Conservation (phyloP, 1,140 invertebrate genomes). For the Drosophila eugracilis region DNA sequence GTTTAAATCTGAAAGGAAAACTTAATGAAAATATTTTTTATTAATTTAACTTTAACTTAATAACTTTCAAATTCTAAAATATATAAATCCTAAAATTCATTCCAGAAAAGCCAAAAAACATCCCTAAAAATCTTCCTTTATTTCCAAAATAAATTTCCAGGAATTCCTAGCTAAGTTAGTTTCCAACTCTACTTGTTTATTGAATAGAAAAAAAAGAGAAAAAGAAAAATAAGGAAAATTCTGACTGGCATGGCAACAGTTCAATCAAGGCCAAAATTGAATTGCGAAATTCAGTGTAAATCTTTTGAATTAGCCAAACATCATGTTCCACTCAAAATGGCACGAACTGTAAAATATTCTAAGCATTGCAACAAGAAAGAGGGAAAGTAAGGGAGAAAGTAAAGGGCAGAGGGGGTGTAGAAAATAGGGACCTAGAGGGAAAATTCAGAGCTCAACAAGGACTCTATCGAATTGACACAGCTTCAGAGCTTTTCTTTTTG, state of each 20-base stretch:
- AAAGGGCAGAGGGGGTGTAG: background rate
- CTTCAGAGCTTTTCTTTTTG: constrained; percentile 29
- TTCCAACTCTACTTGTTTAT: background rate
- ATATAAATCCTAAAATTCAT: too few relatives aligned
- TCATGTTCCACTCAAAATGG: constrained; percentile 77
- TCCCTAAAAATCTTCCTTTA: too few relatives aligned
- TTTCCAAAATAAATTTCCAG: background rate
- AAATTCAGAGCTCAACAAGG: constrained; percentile 58
- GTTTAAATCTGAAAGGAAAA: background rate
- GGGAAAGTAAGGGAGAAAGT: constrained; percentile 1
- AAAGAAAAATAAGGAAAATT: constrained; percentile 8
- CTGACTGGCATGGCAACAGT: constrained; percentile 21
- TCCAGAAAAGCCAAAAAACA: too few relatives aligned
- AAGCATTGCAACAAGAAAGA: too few relatives aligned
- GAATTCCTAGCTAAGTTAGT: too few relatives aligned
- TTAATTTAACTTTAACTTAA: too few relatives aligned
- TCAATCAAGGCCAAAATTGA: constrained; percentile 56
- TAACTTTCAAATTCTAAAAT: too few relatives aligned
- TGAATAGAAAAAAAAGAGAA: background rate
- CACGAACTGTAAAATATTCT: constrained; percentile 75
- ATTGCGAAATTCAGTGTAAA: constrained; percentile 63
- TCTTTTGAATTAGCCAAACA: constrained; percentile 81
- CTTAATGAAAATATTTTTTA: too few relatives aligned
- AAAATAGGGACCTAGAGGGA: constrained; percentile 15
- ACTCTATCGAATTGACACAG: constrained; percentile 71